Base-by-base conservation (phyloP, 2,888 invertebrate species). In the Neria commutata region DNA sequence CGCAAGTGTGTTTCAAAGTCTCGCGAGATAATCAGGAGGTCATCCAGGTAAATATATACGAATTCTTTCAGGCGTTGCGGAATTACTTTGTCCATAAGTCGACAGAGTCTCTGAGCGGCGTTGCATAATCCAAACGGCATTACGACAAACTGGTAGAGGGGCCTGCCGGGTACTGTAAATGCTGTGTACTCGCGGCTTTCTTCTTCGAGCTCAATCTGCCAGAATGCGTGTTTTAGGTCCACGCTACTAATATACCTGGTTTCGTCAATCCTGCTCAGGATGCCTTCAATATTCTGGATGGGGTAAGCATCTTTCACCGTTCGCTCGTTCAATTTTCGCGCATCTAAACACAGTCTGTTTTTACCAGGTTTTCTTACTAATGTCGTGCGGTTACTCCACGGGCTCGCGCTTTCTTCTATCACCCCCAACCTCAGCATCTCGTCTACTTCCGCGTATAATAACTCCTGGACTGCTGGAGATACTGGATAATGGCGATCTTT, bases 301-400 rank as follows among this genome's bases (percentile, higher is more conserved):
- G 53, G 53, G 21, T 53, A 53, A 11, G 49, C 52, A 42, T 33
- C 67, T 58, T 66, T 63, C 25, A 63, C 62, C 1, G 73, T 70
- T 17, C 42, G 42, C 11, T 29, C 29, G 29, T 29, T 29, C 29
- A 29, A 11, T 11, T 29, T 29, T 29, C 29, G 11, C 29, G 29
- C 29, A 42, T 74, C 73, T 1, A 75, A 59, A 37, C 72, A 72
- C 8, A 72, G 67, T 0, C 70, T 48, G 10, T 33, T 33, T 17
- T 53, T 53, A 8, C 23, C 23, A 2, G 42, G 26, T 14, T 53
- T 53, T 24, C 29, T 37, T 3, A 53, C 53, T n/a, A 53, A 40
- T 8, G 33, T 11, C 6, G 23, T 16, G 14, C 23, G 37, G 1
- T 16, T 19, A 16, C 19, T 33, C 51, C 51, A 51, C 1, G 25